phyloP scores from a whole-genome alignment of 2,113 vertebrate species.

The Trematomus loennbergii region DNA sequence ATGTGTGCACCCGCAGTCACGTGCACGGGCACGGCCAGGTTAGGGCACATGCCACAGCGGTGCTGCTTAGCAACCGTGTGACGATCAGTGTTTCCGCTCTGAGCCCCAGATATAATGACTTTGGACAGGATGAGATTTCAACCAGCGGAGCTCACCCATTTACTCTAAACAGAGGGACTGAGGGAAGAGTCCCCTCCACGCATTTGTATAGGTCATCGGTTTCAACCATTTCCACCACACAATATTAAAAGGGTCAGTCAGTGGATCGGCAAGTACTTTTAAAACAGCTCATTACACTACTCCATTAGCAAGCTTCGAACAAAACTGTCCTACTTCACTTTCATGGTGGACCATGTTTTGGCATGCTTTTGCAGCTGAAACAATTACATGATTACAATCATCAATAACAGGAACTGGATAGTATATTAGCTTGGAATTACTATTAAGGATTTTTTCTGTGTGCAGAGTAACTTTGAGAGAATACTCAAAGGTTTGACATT shows the following conservation, averaged over 20 bases:
- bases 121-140: conserved; percentile 62
- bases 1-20: conserved; percentile 26
- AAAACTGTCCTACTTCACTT: conserved; percentile 44
- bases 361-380: neutral
- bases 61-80: conserved; percentile 81
- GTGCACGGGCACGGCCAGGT: conserved; percentile 50
- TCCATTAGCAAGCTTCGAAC: conserved; percentile 59
- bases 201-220: conserved; percentile 38
- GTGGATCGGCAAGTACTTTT: conserved; percentile 42
- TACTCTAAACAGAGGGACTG: conserved; percentile 45
- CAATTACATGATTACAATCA: neutral
- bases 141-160: conserved; percentile 55
- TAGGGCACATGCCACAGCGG: conserved; percentile 61
- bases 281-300: conserved; percentile 50
- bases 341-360: conserved; percentile 6
- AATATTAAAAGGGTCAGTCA: conserved; percentile 34
- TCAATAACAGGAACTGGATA: conserved; percentile 9
- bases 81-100: conserved; percentile 56
- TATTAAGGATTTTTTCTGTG: conserved; percentile 5
- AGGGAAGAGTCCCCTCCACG: conserved; percentile 26
- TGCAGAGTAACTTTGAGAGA: neutral
- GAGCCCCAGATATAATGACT: conserved; percentile 78
- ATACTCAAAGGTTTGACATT: neutral
- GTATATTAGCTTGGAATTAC: neutral
- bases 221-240: conserved; percentile 43